Conservation (phyloP, 2,797 vertebrate species). For the Anguilla obscura region DNA sequence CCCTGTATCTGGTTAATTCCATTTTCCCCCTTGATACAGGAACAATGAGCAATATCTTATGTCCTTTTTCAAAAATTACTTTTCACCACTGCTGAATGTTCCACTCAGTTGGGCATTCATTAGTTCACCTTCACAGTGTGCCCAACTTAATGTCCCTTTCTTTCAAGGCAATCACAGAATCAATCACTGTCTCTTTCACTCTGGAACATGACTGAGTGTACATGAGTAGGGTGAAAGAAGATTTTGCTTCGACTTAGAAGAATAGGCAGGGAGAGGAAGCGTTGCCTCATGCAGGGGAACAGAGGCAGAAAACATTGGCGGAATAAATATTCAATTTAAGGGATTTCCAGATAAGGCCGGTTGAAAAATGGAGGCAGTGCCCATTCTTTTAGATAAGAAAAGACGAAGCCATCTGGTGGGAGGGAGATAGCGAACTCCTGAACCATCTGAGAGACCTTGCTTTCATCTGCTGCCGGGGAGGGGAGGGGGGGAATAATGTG, state of each 20-base stretch:
- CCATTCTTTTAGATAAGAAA: constrained; percentile 84
- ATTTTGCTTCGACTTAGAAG: constrained; percentile 61
- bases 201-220: constrained; percentile 61
- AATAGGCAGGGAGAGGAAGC: constrained; percentile 40
- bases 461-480: constrained; percentile 64
- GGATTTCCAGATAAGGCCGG: constrained; percentile 79
- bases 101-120: constrained; percentile 54
- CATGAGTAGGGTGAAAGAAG: constrained; percentile 59
- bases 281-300: constrained; percentile 57
- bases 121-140: constrained; percentile 52
- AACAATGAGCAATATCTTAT: constrained; percentile 63
- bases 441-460: constrained; percentile 74
- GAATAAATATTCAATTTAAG: constrained; percentile 87
- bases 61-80: constrained; percentile 56
- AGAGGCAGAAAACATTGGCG: constrained; percentile 74
- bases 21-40: constrained; percentile 57
- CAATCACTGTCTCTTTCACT: constrained; percentile 70
- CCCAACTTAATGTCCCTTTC: constrained; percentile 65
- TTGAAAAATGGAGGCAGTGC: constrained; percentile 82
- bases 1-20: constrained; percentile 68
- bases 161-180: constrained; percentile 69
- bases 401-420: constrained; percentile 80
- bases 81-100: constrained; percentile 57
- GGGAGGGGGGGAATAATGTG: constrained; percentile 59
- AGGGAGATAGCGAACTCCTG: constrained; percentile 81